Conservation (phyloP, 2,113 vertebrate genomes). For the Nothobranchius furzeri region DNA sequence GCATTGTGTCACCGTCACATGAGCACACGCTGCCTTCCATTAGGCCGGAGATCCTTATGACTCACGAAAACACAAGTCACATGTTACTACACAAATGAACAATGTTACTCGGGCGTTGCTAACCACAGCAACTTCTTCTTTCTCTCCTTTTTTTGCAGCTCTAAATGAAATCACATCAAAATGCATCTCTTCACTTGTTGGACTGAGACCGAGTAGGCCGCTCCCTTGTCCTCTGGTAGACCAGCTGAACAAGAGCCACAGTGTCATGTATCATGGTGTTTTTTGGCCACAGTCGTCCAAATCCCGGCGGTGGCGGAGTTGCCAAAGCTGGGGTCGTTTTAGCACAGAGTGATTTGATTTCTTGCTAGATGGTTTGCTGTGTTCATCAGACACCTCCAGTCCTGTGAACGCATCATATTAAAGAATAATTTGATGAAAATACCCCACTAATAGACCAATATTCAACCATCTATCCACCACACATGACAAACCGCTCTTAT, state of each 20-base stretch:
- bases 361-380: slow-evolving; percentile 65
- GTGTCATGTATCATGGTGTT: slow-evolving; percentile 60
- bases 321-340: slow-evolving; percentile 62
- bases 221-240: slow-evolving; percentile 57
- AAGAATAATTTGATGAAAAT: slow-evolving; percentile 25
- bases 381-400: slow-evolving; percentile 50
- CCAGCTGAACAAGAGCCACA: slow-evolving; percentile 62
- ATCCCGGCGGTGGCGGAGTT: slow-evolving; percentile 55
- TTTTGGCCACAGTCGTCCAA: slow-evolving; percentile 48
- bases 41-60: slow-evolving; percentile 79
- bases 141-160: slow-evolving; percentile 39
- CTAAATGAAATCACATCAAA: slow-evolving; percentile 75
- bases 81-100: slow-evolving; percentile 79
- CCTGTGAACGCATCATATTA: slow-evolving; percentile 33
- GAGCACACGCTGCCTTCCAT: slow-evolving; percentile 78
- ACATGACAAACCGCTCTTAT: slow-evolving; percentile 9
- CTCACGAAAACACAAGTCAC: slow-evolving; percentile 81
- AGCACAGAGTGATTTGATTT: slow-evolving; percentile 72
- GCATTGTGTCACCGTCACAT: slow-evolving; percentile 79
- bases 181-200: slow-evolving; percentile 73
- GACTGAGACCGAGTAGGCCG: slow-evolving; percentile 55
- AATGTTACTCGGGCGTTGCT: slow-evolving; percentile 68
- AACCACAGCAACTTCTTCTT: slow-evolving; percentile 55
- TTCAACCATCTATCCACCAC: background rate
- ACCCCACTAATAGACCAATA: slow-evolving; percentile 1